Evolutionary conservation across 2,888 invertebrate species (phyloP).

Genomic region (Eutolmus rufibarbis): DNA sequence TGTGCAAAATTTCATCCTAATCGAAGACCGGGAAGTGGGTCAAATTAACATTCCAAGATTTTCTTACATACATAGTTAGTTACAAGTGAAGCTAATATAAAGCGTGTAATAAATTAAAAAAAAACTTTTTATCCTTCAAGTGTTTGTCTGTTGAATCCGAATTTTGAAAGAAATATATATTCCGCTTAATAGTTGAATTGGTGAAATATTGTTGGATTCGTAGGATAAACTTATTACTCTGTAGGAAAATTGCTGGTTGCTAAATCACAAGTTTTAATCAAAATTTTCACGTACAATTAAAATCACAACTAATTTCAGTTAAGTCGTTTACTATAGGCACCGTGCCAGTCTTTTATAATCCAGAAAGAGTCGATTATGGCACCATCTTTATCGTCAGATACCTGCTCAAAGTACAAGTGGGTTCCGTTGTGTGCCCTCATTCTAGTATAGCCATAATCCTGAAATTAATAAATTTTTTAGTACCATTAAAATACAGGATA

Average conservation of each 20-base stretch:
- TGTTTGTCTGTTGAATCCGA: no score
- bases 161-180: no score
- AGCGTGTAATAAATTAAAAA: no score
- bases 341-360: conserved; percentile 67
- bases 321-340: neutral
- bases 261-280: neutral
- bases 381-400: conserved; percentile 76
- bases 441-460: conserved; percentile 91
- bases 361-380: conserved; percentile 73
- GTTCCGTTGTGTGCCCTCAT: conserved; percentile 80
- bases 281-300: neutral
- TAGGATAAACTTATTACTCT: neutral
- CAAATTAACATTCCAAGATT: no score
- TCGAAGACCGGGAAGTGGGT: no score
- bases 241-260: neutral
- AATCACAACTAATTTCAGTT: neutral
- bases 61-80: no score
- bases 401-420: conserved; percentile 90
- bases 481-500: neutral
- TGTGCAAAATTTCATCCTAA: no score
- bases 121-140: no score
- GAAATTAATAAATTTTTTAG: conserved; percentile 32
- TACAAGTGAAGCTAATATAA: no score
- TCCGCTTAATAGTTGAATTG: no score
- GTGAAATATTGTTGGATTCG: no score